These are phyloP conservation scores for Anoplolepis gracilipes DNA, from an alignment of 1,140 invertebrate genomes.

Conservation along the genomic window DNA sequence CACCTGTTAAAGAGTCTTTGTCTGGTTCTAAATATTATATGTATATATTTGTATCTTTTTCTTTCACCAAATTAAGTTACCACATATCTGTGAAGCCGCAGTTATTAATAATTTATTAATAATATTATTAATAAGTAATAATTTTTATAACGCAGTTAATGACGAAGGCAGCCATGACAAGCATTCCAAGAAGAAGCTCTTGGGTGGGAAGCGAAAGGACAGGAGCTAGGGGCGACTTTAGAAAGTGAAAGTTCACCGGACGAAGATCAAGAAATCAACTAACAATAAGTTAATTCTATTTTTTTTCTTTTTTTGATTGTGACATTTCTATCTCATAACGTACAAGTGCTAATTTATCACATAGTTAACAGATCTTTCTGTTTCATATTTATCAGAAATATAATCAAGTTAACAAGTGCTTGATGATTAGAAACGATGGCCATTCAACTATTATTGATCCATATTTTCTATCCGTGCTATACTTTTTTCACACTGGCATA, in stretches of 20 bases:
- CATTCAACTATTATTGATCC: not conserved
- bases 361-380: not conserved
- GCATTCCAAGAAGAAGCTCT: constrained; percentile 91
- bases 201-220: constrained; percentile 90
- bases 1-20: too few species aligned
- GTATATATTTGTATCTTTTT: too few species aligned
- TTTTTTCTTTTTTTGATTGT: not conserved
- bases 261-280: constrained; percentile 94
- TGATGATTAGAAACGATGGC: constrained; percentile 17
- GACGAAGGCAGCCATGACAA: constrained; percentile 92
- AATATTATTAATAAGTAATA: too few species aligned
- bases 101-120: too few species aligned
- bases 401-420: not conserved
- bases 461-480: not conserved
- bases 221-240: constrained; percentile 96
- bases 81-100: too few species aligned
- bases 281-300: constrained; percentile 84
- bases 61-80: not conserved
- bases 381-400: not conserved
- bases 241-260: constrained; percentile 97
- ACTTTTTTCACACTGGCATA: not conserved
- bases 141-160: constrained; percentile 87
- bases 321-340: not conserved
- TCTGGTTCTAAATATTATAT: too few species aligned
- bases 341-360: not conserved